Evolutionary conservation across 2,888 invertebrate species (phyloP).

Genomic region (Cheilosia impressa): DNA sequence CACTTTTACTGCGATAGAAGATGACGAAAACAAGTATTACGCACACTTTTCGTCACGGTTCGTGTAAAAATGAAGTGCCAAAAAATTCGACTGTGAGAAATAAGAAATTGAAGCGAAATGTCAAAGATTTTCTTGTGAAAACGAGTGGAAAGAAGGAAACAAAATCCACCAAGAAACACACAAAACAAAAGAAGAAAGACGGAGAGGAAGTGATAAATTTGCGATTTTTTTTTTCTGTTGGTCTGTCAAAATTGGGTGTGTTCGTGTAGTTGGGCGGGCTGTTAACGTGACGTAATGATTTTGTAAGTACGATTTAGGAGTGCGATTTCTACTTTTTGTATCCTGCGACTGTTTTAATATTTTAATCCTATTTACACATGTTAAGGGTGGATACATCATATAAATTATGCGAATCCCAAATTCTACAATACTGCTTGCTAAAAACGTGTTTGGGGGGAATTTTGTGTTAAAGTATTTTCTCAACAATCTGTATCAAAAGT

Average conservation of each 20-base stretch:
- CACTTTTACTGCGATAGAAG: conserved; percentile 38
- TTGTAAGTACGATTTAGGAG: background rate
- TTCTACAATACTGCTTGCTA: too few species aligned
- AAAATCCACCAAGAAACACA: conserved; percentile 45
- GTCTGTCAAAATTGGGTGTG: conserved; percentile 26
- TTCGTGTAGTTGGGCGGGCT: conserved; percentile 1
- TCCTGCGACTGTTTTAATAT: too few species aligned
- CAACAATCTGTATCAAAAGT: too few species aligned
- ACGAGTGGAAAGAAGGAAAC: conserved; percentile 3
- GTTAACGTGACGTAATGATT: conserved; percentile 5
- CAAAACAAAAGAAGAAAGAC: conserved; percentile 47
- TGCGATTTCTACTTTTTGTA: too few species aligned
- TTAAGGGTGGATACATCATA: too few species aligned
- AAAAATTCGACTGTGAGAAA: conserved; percentile 59
- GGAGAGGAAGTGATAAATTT: conserved; percentile 39
- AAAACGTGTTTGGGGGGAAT: too few species aligned
- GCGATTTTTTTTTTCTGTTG: conserved; percentile 20
- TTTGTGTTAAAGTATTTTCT: too few species aligned
- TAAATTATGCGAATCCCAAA: too few species aligned
- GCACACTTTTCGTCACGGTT: conserved; percentile 74
- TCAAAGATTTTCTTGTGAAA: conserved; percentile 47
- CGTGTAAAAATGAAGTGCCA: conserved; percentile 72
- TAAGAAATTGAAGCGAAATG: conserved; percentile 55
- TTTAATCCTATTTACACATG: too few species aligned
- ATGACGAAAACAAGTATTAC: conserved; percentile 74